These are phyloP conservation scores for Thripadectes ignobilis DNA, from an alignment of 2,797 vertebrate genomes.

Conservation along the genomic window DNA sequence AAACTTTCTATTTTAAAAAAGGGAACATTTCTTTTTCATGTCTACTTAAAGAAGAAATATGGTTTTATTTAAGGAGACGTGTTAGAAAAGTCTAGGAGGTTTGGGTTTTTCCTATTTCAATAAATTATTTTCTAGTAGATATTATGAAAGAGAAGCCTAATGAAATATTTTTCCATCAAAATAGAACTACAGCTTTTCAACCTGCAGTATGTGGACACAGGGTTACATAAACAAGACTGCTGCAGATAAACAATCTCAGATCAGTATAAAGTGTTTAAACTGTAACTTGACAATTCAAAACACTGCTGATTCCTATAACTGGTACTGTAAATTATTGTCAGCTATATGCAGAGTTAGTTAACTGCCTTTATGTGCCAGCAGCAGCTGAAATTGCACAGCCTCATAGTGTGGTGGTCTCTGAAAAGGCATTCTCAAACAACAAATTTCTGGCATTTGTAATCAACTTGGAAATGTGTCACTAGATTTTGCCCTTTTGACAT, in stretches of 20 bases:
- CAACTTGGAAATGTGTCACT: background rate
- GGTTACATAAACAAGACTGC: background rate
- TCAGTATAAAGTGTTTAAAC: background rate
- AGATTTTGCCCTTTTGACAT: background rate
- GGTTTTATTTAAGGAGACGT: background rate
- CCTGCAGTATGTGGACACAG: no score
- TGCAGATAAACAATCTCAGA: background rate
- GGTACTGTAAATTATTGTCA: background rate
- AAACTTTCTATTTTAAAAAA: background rate
- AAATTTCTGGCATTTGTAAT: background rate
- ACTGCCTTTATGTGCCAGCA: background rate
- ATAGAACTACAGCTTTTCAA: background rate
- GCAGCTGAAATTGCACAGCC: background rate
- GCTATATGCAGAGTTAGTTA: background rate
- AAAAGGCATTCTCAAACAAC: background rate
- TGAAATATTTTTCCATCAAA: background rate
- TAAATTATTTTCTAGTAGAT: background rate
- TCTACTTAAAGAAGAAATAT: background rate
- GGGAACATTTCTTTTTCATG: background rate
- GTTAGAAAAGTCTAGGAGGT: background rate
- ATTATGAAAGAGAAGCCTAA: background rate
- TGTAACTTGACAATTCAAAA: background rate
- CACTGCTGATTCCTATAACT: background rate
- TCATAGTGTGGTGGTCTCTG: background rate
- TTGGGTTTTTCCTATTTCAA: background rate